Conservation (phyloP, 2,797 vertebrate genomes). For the Prionace glauca region DNA sequence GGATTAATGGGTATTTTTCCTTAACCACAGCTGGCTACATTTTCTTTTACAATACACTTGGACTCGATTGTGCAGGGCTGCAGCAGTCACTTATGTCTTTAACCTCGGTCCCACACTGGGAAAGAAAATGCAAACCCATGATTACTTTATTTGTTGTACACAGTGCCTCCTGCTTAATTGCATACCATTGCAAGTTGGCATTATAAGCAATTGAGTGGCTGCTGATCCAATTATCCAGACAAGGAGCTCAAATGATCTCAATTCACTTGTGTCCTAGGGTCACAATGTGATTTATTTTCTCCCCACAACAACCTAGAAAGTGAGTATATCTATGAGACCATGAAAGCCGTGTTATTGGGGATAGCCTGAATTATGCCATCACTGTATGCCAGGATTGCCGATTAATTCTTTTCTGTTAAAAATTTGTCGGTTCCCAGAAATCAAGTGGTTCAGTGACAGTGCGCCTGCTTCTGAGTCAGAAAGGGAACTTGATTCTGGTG, state of each 20-base stretch:
- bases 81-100: conserved; percentile 32
- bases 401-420: neutral
- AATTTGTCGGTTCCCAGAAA: neutral
- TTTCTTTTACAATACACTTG: conserved; percentile 31
- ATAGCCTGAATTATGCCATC: neutral
- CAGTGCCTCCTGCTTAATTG: conserved; percentile 33
- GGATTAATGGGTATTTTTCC: conserved; percentile 29
- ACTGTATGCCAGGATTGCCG: neutral
- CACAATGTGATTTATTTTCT: conserved; percentile 11
- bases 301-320: neutral
- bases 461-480: neutral
- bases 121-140: conserved; percentile 35
- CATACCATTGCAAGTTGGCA: conserved; percentile 13
- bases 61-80: conserved; percentile 20
- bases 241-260: conserved; percentile 22
- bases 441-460: neutral
- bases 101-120: conserved; percentile 28
- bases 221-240: conserved; percentile 27
- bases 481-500: too few species aligned
- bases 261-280: conserved; percentile 1
- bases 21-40: conserved; percentile 26
- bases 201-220: conserved; percentile 34
- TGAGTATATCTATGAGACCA: neutral
- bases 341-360: neutral
- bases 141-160: conserved; percentile 33